Base-by-base conservation (phyloP, 2,888 invertebrate genomes). In the Nomada ferruginata region DNA sequence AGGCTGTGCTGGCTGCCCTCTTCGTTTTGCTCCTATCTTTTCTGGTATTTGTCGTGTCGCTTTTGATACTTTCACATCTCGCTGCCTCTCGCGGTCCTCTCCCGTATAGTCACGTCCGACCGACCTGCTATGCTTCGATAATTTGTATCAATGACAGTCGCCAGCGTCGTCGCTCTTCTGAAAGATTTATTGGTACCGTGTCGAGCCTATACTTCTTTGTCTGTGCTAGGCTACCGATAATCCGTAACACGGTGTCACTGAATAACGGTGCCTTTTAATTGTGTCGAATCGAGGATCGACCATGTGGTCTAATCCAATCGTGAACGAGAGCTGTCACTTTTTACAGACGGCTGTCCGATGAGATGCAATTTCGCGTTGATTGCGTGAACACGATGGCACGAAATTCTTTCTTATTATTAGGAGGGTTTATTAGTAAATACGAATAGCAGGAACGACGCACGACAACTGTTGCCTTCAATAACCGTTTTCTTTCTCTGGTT, bases 61-160 rank as follows among this genome's bases (percentile, higher is more conserved):
- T 86, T 85, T 86, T 86, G 81, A 85, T 86, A 84, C 76, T 73
- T 86, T 80, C 77, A 75, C 69, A 72, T 83, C 85, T 83, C 71
- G 73, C 77, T 80, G 77, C 70, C 50, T 76, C 78, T 72, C 74
- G 83, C 59, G 74, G 59, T 36, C 65, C 72, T 66, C 69, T 78
- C 66, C 53, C 60, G 59, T 81, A 81, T 20, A 55, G 76, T 65
- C 81, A 73, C 84, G 72, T 83, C 61, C 75, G 36, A 73, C 50
- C 53, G 52, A 44, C 5, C 82, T 61, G 57, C 57, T 57, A 53
- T 55, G 66, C 59, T 26, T 52, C 77, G 78, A 73, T 70, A 81
- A 74, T 86, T 84, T 84, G 80, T 83, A 86, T 71, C 81, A 76
- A 86, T 79, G 84, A 84, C 82, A 69, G 69, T 82, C 82, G 72